Base-by-base conservation (phyloP, 2,888 invertebrate species). In the Agrotis ipsilon region DNA sequence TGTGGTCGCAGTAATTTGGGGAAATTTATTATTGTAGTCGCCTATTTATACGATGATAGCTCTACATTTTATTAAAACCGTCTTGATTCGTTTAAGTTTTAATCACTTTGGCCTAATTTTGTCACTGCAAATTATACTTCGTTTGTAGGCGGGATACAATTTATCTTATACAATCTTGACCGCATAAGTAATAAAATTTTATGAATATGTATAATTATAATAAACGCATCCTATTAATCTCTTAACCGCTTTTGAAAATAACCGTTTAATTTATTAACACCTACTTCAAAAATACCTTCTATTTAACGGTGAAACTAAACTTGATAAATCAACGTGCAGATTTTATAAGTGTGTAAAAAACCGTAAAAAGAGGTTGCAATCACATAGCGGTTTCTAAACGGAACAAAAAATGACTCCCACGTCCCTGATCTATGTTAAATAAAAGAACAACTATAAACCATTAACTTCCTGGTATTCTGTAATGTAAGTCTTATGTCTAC, bases 401-500 rank as follows among this genome's bases (percentile, higher is more conserved):
- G 19, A 67, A 73, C 54, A 78, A 82, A 86, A 84, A 80, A 70
- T 49, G 1, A 71, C 72, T 87, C 86, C 82, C 86, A 86, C 87
- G 87, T 78, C 78, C 83, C 83, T 86, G 86, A 84, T 84, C 84
- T 81, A 72, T 73, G 83, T 18, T 68, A 68, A 73, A 54, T 81
- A 70, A 76, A 73, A 71, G 72, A 61, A 72, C 71, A 63, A 51
- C 57, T 4, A 65, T 77, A 69, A 65, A 82, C 69, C 49, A 60
- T 48, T 57, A 24, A 67, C 60, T 73, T 80, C 75, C 63, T 61
- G 13, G 16, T 58, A 21, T 58, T 24, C 43, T 62, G 60, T 9
- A 62, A 73, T 66, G 4, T 68, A 19, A 64, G 64, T 52, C 46
- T 71, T 80, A 73, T 63, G 39, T 9, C 11, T 7, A 60, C 16